A percentile compares a stretch with the other conserved stretches of the same genome.
Evolutionary conservation across 2,888 invertebrate genomes (phyloP).

Genomic region (Thumatha senex): DNA sequence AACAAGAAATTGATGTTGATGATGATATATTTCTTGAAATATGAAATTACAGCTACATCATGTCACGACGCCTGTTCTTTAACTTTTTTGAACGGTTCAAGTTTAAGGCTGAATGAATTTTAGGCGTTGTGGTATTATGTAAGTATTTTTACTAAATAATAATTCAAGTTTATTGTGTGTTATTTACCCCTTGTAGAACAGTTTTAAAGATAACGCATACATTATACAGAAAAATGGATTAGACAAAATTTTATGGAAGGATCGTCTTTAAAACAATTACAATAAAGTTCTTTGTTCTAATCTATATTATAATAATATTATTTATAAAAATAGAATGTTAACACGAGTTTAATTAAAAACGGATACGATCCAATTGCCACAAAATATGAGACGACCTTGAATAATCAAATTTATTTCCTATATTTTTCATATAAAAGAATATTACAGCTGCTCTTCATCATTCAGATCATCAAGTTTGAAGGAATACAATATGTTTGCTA

Average conservation of each 20-base stretch:
- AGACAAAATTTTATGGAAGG: slow-evolving; percentile 1
- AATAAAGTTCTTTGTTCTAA: slow-evolving; percentile 20
- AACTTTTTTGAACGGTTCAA: too few species aligned
- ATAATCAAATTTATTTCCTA: slow-evolving; percentile 54
- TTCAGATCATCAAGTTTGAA: slow-evolving; percentile 58
- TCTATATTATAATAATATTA: slow-evolving; percentile 14
- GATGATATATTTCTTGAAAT: too few species aligned
- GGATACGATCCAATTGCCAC: slow-evolving; percentile 63
- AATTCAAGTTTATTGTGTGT: slow-evolving; percentile 19
- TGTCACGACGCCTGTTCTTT: too few species aligned
- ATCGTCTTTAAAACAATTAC: not conserved
- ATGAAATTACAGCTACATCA: too few species aligned
- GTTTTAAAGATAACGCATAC: slow-evolving; percentile 14
- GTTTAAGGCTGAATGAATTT: too few species aligned
- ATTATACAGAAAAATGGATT: slow-evolving; percentile 23
- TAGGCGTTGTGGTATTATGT: too few species aligned
- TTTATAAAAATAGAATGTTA: slow-evolving; percentile 44
- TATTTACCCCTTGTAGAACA: slow-evolving; percentile 26
- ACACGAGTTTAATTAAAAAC: slow-evolving; percentile 50
- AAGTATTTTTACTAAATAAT: not conserved
- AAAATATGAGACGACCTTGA: slow-evolving; percentile 58
- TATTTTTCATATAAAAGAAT: slow-evolving; percentile 61
- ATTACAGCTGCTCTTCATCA: slow-evolving; percentile 54
- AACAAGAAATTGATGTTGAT: too few species aligned
- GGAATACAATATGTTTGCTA: slow-evolving; percentile 55